Evolutionary conservation across 2,113 vertebrate species (phyloP).

Genomic region (Scomber scombrus): DNA sequence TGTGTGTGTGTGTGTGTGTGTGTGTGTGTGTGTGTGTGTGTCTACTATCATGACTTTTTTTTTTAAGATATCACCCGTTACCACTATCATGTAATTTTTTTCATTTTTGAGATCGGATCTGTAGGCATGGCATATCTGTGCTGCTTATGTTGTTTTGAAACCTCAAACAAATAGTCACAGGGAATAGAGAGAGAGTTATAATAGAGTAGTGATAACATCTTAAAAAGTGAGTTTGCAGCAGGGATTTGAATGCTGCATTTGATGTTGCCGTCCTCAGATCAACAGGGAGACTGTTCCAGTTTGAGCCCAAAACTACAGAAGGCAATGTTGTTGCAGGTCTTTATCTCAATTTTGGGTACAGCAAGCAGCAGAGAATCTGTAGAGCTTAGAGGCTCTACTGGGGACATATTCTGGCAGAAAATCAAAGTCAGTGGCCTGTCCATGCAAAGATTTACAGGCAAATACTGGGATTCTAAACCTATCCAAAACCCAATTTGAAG

Average conservation of each 20-base stretch:
- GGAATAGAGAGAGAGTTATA: too few species aligned
- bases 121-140: not conserved
- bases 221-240: not conserved
- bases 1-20: too few species aligned
- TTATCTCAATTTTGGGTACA: conserved; percentile 21
- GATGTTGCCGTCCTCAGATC: conserved; percentile 19
- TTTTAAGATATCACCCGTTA: not conserved
- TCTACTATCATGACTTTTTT: not conserved
- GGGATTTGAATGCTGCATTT: conserved; percentile 25
- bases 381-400: not conserved
- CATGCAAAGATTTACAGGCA: conserved; percentile 17
- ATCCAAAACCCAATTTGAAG: not conserved
- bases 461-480: conserved; percentile 25
- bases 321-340: conserved; percentile 20
- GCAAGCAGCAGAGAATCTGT: conserved; percentile 22
- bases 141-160: conserved; percentile 15
- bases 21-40: not conserved
- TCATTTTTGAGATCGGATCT: conserved; percentile 20
- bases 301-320: conserved; percentile 32
- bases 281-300: conserved; percentile 21
- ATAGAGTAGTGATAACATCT: not conserved
- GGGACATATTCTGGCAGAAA: conserved; percentile 13
- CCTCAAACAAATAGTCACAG: not conserved
- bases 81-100: conserved; percentile 9
- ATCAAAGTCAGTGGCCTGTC: conserved; percentile 26